phyloP scores from a whole-genome alignment of 2,797 vertebrate genomes.

The Melanogrammus aeglefinus region DNA sequence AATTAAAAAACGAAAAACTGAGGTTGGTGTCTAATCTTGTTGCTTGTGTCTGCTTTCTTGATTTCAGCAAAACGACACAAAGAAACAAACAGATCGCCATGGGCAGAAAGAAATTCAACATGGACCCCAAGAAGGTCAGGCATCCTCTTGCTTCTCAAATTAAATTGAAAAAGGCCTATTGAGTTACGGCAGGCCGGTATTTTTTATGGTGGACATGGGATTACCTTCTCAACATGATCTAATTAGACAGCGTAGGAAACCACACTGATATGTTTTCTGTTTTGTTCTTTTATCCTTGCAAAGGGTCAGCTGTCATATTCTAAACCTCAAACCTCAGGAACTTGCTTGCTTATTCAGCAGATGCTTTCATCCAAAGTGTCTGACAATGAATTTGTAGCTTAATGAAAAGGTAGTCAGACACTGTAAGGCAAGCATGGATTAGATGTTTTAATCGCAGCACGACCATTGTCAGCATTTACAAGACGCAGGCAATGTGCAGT shows the following conservation, averaged over 20 bases:
- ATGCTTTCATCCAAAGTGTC: background rate
- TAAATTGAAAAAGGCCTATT: background rate
- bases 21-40: background rate
- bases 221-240: background rate
- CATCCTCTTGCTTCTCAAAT: background rate
- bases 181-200: background rate
- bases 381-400: background rate
- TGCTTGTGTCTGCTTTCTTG: slow-evolving; percentile 20
- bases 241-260: background rate
- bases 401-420: background rate
- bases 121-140: slow-evolving; percentile 90
- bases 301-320: background rate
- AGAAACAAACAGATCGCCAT: slow-evolving; percentile 91
- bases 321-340: background rate
- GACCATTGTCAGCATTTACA: background rate
- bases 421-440: background rate
- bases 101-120: slow-evolving; percentile 93
- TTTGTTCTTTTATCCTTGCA: background rate
- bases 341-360: background rate
- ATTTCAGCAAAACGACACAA: slow-evolving; percentile 85
- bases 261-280: background rate
- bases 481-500: background rate
- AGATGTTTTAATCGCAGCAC: background rate
- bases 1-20: background rate
- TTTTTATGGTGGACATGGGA: background rate